Evolutionary conservation across 2,888 invertebrate genomes (phyloP).

Genomic region (Acrobasis consociella): DNA sequence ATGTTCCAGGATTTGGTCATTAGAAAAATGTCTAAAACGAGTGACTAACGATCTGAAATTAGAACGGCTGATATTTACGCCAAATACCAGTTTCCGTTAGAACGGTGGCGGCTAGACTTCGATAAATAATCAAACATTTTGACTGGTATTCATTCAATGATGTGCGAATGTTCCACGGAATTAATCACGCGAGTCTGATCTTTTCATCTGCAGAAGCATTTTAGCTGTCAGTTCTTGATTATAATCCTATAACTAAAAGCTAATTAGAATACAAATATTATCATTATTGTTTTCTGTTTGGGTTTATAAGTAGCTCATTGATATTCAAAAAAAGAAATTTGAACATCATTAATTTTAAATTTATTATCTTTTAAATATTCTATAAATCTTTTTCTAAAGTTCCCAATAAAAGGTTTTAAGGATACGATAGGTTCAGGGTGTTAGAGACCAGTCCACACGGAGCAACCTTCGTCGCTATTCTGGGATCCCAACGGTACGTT

Average conservation of each 20-base stretch:
- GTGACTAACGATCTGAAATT: slow-evolving; percentile 37
- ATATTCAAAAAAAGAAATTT: background rate
- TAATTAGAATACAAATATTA: background rate
- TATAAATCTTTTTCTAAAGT: background rate
- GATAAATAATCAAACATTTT: slow-evolving; percentile 25
- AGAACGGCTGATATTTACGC: slow-evolving; percentile 37
- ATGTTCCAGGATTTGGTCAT: slow-evolving; percentile 71
- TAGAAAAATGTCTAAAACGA: slow-evolving; percentile 44
- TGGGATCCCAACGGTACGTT: slow-evolving; percentile 69
- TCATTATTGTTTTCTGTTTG: background rate
- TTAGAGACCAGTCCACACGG: slow-evolving; percentile 63
- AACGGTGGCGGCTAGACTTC: slow-evolving; percentile 31
- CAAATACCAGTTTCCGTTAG: slow-evolving; percentile 30
- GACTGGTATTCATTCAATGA: slow-evolving; percentile 18
- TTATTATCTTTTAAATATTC: background rate
- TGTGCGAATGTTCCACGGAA: slow-evolving; percentile 16
- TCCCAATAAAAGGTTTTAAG: background rate
- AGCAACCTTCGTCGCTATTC: slow-evolving; percentile 76
- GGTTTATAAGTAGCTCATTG: background rate
- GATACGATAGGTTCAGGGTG: slow-evolving; percentile 46
- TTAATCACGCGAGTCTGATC: background rate
- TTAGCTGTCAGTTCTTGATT: slow-evolving; percentile 19
- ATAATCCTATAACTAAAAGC: slow-evolving; percentile 11
- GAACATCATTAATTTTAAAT: background rate
- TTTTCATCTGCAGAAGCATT: slow-evolving; percentile 9